Percentiles rank a stretch among this genome's conserved stretches.
These are phyloP conservation scores for Crotalus horridus DNA, from an alignment of 2,113 vertebrate genomes.

Conservation along the genomic window DNA sequence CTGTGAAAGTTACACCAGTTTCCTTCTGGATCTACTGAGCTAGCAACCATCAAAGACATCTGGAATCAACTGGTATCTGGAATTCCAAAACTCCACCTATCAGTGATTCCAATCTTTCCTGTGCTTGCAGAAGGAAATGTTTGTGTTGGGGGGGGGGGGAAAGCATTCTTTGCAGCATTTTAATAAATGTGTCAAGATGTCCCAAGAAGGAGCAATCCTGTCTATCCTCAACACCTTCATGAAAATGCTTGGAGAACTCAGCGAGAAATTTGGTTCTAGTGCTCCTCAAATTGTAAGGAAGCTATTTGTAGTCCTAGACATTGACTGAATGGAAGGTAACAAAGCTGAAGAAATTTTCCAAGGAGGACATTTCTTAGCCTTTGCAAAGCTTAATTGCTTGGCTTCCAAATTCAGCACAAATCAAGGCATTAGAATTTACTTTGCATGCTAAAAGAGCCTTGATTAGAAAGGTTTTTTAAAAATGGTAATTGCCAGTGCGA, in stretches of 20 bases:
- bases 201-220: background rate
- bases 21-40: no score
- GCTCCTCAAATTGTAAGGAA: background rate
- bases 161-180: background rate
- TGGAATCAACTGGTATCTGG: no score
- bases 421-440: background rate
- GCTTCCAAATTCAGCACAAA: background rate
- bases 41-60: no score
- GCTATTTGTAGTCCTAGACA: background rate
- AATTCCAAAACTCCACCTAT: no score
- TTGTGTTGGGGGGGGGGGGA: no score
- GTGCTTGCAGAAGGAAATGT: no score
- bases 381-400: background rate
- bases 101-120: no score
- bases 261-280: background rate
- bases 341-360: background rate
- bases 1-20: no score
- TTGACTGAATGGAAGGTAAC: background rate
- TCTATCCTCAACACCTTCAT: background rate
- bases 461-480: no score
- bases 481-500: background rate
- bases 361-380: background rate
- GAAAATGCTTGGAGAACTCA: background rate
- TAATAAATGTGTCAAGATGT: background rate
- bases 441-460: no score